Evolutionary conservation across 1,140 invertebrate genomes (phyloP).

Genomic region (Nasonia vitripennis): DNA sequence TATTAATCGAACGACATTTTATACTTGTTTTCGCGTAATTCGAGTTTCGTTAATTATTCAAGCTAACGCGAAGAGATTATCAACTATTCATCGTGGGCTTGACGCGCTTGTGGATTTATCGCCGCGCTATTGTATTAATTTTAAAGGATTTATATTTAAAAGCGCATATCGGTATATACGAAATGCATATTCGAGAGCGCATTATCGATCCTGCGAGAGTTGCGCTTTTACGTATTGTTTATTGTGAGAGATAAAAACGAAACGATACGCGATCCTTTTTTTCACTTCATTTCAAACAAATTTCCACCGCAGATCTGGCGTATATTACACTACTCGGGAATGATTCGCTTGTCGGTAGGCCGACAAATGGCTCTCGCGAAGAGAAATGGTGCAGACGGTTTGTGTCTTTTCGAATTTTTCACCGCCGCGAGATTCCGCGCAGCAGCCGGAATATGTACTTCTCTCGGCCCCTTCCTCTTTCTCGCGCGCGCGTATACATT

Average conservation of each 20-base stretch:
- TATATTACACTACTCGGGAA: background rate
- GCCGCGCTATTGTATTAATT: too few relatives aligned
- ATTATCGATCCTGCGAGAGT: background rate
- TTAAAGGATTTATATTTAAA: too few relatives aligned
- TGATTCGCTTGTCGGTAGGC: conserved; percentile 26
- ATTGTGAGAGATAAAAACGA: background rate
- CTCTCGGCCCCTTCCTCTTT: background rate
- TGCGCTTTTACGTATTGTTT: background rate
- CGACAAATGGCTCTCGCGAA: background rate
- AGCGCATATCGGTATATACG: too few relatives aligned
- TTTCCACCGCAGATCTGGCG: background rate
- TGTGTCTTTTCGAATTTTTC: conserved; percentile 37
- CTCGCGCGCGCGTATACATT: conserved; percentile 26
- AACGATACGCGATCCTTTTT: too few relatives aligned
- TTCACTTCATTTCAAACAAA: background rate
- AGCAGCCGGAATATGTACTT: background rate
- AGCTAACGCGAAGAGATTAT: too few relatives aligned
- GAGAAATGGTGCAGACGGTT: conserved; percentile 5
- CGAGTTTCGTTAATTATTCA: too few relatives aligned
- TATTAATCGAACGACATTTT: too few relatives aligned
- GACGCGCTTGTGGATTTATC: too few relatives aligned
- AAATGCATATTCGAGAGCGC: background rate
- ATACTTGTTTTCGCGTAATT: too few relatives aligned
- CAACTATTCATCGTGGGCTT: too few relatives aligned
- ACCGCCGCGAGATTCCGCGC: background rate